Percentiles rank a stretch among this genome's conserved stretches.
Conservation (phyloP, 2,888 invertebrate species). For the Actias luna region DNA sequence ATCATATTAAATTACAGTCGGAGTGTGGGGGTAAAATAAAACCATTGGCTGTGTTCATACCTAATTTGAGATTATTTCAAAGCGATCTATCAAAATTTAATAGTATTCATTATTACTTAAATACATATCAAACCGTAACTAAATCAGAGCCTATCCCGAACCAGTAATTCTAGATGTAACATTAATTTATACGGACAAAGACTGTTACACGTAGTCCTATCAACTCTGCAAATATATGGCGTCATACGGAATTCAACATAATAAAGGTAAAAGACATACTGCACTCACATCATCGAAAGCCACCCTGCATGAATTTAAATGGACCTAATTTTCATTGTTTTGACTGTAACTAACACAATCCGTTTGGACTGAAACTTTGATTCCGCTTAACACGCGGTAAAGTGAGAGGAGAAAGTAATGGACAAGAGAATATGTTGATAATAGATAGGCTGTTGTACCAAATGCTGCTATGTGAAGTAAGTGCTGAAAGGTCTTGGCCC, state of each 20-base stretch:
- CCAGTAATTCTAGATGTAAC: slow-evolving; percentile 13
- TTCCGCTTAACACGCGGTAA: too few relatives aligned
- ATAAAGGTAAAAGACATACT: slow-evolving; percentile 15
- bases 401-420: too few relatives aligned
- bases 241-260: slow-evolving; percentile 9
- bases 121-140: neutral
- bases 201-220: slow-evolving; percentile 11
- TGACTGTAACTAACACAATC: too few relatives aligned
- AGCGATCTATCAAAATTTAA: neutral
- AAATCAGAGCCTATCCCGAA: slow-evolving; percentile 1
- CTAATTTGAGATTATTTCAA: too few relatives aligned
- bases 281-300: neutral
- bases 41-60: too few relatives aligned
- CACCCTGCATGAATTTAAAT: neutral
- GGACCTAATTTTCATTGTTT: neutral
- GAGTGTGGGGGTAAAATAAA: too few relatives aligned
- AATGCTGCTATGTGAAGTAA: too few relatives aligned
- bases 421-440: too few relatives aligned
- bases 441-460: too few relatives aligned
- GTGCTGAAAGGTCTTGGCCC: too few relatives aligned
- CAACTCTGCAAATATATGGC: slow-evolving; percentile 14
- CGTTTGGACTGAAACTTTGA: too few relatives aligned
- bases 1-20: too few relatives aligned
- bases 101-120: neutral
- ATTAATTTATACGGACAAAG: slow-evolving; percentile 17